Evolutionary conservation across 2,888 invertebrate species (phyloP).

Genomic region (Chymomyza caudatula): DNA sequence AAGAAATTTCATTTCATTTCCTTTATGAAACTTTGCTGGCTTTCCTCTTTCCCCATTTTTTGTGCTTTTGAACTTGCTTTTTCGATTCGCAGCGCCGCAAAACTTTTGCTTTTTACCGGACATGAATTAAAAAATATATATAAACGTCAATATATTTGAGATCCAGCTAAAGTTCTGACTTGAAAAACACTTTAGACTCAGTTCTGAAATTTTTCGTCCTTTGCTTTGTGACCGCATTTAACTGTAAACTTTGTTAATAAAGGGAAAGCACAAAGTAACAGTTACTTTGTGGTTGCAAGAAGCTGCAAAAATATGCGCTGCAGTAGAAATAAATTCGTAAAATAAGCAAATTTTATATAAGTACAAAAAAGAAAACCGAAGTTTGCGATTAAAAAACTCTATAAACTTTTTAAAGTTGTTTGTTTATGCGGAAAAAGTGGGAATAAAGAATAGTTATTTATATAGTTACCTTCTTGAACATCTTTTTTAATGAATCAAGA

Average conservation of each 20-base stretch:
- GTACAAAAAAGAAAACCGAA: not conserved
- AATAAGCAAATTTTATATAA: not conserved
- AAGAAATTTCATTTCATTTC: not conserved
- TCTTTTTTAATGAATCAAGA: too few relatives aligned
- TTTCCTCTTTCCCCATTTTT: constrained; percentile 14
- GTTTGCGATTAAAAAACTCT: too few relatives aligned
- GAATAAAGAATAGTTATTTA: too few relatives aligned
- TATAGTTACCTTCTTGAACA: too few relatives aligned
- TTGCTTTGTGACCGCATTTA: not conserved
- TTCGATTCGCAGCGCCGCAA: not conserved
- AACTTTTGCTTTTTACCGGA: constrained; percentile 35
- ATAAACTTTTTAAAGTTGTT: too few relatives aligned
- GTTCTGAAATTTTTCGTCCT: not conserved
- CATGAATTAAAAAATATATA: constrained; percentile 19
- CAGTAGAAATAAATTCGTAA: not conserved
- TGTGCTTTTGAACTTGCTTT: constrained; percentile 24
- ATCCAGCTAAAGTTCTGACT: not conserved
- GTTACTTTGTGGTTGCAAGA: not conserved
- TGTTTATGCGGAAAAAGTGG: too few relatives aligned
- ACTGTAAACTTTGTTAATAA: not conserved
- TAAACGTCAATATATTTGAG: constrained; percentile 3
- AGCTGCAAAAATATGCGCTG: not conserved
- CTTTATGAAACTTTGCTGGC: not conserved
- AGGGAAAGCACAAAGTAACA: not conserved
- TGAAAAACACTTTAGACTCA: not conserved